These are phyloP conservation scores for Leptarthrus brevirostris DNA, from an alignment of 2,888 invertebrate genomes.

Conservation along the genomic window DNA sequence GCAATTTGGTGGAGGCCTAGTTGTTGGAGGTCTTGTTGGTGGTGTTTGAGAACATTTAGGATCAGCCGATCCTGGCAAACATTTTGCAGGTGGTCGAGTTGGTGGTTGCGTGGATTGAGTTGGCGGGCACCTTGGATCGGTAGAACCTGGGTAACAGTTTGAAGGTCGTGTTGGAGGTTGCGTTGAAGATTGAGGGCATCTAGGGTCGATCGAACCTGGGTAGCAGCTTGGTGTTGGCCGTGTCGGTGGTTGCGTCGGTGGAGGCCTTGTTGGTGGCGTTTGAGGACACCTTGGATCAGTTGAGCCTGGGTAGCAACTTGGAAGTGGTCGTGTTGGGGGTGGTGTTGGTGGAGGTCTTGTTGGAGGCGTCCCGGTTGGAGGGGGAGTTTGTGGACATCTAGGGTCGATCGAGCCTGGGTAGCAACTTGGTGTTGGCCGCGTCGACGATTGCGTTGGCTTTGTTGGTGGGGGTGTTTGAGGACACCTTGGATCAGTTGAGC, in stretches of 20 bases:
- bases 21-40: constrained; percentile 57
- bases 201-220: constrained; percentile 55
- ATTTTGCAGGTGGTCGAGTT: constrained; percentile 56
- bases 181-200: constrained; percentile 41
- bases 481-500: constrained; percentile 60
- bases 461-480: constrained; percentile 55
- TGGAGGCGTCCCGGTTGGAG: constrained; percentile 53
- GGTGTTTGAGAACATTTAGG: constrained; percentile 59
- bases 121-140: constrained; percentile 59
- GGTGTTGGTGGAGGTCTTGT: constrained; percentile 51
- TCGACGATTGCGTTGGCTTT: constrained; percentile 24
- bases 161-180: constrained; percentile 56
- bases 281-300: constrained; percentile 61
- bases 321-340: neutral
- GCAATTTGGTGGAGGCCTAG: constrained; percentile 54
- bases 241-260: constrained; percentile 57
- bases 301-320: constrained; percentile 58
- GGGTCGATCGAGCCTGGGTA: constrained; percentile 62
- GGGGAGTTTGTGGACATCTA: constrained; percentile 61
- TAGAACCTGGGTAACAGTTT: constrained; percentile 55
- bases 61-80: constrained; percentile 62
- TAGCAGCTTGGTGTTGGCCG: constrained; percentile 55
- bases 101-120: constrained; percentile 36
- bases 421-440: constrained; percentile 57
- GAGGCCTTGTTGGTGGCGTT: constrained; percentile 56